These are phyloP conservation scores for Synergus japonicus DNA, from an alignment of 2,888 invertebrate species.

Conservation along the genomic window DNA sequence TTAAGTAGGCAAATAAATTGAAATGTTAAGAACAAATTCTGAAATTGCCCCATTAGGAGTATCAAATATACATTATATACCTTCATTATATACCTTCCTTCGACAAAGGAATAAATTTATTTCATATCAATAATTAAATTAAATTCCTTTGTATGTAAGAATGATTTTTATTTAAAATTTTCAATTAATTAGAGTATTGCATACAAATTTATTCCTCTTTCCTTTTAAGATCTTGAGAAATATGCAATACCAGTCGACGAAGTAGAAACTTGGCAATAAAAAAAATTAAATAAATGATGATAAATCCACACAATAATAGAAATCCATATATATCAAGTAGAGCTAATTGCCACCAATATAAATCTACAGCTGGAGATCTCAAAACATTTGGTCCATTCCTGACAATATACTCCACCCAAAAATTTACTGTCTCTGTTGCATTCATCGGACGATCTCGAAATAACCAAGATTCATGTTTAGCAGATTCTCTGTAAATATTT, in stretches of 20 bases:
- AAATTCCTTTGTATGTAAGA: neutral
- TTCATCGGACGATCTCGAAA: slow-evolving; percentile 66
- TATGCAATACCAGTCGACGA: neutral
- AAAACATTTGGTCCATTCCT: slow-evolving; percentile 63
- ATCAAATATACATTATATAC: too few species aligned
- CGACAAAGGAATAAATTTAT: too few species aligned
- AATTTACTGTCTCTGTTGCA: slow-evolving; percentile 60
- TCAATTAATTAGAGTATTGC: too few species aligned
- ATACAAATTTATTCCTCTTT: too few species aligned
- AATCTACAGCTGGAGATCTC: slow-evolving; percentile 58
- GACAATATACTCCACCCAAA: slow-evolving; percentile 68
- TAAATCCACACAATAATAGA: neutral
- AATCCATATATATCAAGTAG: slow-evolving; percentile 29
- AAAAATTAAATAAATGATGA: neutral
- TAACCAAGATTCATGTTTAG: slow-evolving; percentile 42
- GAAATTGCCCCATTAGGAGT: too few species aligned
- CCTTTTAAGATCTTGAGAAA: too few species aligned
- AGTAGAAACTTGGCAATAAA: neutral
- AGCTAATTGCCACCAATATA: slow-evolving; percentile 64
- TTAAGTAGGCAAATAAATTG: too few species aligned
- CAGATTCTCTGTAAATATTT: slow-evolving; percentile 51
- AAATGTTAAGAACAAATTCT: too few species aligned
- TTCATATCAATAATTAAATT: too few species aligned
- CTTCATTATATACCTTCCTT: too few species aligned
- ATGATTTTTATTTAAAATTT: neutral